These are phyloP conservation scores for Drosophila melanocephala DNA, from an alignment of 2,888 invertebrate genomes.

Conservation along the genomic window DNA sequence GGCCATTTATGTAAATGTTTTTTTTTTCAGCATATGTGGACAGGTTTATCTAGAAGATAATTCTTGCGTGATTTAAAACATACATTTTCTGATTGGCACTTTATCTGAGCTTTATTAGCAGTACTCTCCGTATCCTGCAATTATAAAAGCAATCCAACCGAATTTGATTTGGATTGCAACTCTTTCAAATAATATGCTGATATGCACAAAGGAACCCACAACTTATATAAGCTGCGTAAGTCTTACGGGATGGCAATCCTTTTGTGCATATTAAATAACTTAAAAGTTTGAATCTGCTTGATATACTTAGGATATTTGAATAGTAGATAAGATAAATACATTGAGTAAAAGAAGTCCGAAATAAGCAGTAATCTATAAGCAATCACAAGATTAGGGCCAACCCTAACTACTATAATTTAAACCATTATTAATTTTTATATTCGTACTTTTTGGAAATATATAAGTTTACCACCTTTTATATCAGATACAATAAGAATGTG, in stretches of 20 bases:
- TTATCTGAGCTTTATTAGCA: neutral
- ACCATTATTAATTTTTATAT: no score
- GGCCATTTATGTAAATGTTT: neutral
- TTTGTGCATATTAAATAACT: neutral
- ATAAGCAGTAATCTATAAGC: neutral
- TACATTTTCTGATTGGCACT: neutral
- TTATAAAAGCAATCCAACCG: neutral
- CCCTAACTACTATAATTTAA: no score
- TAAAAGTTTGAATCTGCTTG: neutral
- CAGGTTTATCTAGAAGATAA: neutral
- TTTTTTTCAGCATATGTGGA: neutral
- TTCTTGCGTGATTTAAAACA: neutral
- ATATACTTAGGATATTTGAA: neutral
- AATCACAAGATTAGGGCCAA: fast-evolving
- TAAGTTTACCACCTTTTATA: neutral
- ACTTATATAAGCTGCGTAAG: neutral
- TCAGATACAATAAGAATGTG: neutral
- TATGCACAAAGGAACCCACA: neutral
- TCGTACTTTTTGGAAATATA: neutral
- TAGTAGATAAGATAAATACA: neutral
- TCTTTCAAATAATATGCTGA: neutral
- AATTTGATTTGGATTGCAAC: neutral
- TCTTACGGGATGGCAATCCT: neutral
- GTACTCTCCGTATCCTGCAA: neutral
- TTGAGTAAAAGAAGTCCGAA: neutral